These are phyloP conservation scores for Pasiphila rectangulata DNA, from an alignment of 2,888 invertebrate species.

Conservation along the genomic window DNA sequence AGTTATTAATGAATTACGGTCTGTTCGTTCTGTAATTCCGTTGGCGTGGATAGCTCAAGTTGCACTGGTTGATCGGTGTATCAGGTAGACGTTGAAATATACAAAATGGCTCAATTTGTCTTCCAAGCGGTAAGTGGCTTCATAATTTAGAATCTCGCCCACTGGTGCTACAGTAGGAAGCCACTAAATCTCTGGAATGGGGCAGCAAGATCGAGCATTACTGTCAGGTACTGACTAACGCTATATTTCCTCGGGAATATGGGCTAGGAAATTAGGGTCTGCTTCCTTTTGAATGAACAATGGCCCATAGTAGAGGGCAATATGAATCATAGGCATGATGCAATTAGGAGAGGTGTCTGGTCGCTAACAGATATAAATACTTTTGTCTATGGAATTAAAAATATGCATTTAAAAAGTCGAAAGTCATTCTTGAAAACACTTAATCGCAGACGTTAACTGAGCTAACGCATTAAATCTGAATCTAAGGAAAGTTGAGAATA, in stretches of 20 bases:
- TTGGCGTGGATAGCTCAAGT: conserved; percentile 13
- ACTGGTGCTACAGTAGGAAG: conserved; percentile 56
- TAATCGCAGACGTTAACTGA: too few species aligned
- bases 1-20: neutral
- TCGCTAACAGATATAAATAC: neutral
- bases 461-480: too few species aligned
- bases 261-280: conserved; percentile 23
- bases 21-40: neutral
- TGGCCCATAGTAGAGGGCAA: neutral
- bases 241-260: conserved; percentile 30
- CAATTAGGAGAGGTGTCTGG: neutral
- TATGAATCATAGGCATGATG: conserved; percentile 3
- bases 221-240: conserved; percentile 43
- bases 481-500: too few species aligned
- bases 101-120: conserved; percentile 69
- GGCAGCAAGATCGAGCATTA: conserved; percentile 50
- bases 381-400: neutral
- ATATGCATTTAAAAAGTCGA: neutral
- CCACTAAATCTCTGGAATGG: conserved; percentile 61
- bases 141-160: conserved; percentile 68
- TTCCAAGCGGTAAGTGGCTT: conserved; percentile 57
- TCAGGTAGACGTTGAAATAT: conserved; percentile 52
- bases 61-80: conserved; percentile 34
- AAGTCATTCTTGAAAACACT: neutral
- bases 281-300: conserved; percentile 1